These are phyloP conservation scores for Poecilia velifera DNA, from an alignment of 2,797 vertebrate species.

Conservation along the genomic window DNA sequence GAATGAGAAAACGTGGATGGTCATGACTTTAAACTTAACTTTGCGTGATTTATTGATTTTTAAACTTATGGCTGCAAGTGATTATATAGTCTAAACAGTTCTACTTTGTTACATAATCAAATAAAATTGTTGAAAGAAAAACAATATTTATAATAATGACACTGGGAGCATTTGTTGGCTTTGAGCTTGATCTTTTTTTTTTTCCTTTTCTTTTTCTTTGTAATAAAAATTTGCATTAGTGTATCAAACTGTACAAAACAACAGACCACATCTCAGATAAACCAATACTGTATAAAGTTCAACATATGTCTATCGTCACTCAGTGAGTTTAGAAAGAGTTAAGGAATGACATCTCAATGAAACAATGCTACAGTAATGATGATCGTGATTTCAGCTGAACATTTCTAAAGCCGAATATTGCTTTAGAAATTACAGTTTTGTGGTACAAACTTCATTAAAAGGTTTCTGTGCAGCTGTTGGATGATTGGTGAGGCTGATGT, in stretches of 20 bases:
- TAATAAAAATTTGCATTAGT: not conserved
- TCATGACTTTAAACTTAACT: not conserved
- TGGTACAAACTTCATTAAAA: not conserved
- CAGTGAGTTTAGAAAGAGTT: not conserved
- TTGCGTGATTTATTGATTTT: not conserved
- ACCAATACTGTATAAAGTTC: not conserved
- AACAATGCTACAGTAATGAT: not conserved
- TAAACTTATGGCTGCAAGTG: not conserved
- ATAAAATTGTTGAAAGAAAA: not conserved
- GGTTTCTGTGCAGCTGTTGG: slow-evolving; percentile 8
- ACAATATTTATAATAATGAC: not conserved
- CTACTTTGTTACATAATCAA: not conserved
- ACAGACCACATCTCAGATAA: not conserved
- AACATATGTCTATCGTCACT: not conserved
- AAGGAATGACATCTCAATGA: not conserved
- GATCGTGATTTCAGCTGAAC: not conserved
- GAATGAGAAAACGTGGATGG: not conserved
- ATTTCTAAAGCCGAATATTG: not conserved
- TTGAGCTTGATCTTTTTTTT: not conserved
- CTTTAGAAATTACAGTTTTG: not conserved
- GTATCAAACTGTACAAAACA: not conserved
- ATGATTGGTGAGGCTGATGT: slow-evolving; percentile 1
- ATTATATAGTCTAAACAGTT: not conserved
- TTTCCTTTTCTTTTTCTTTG: not conserved
- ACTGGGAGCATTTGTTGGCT: not conserved